phyloP scores from a whole-genome alignment of 2,797 vertebrate genomes.

The Martes flavigula region DNA sequence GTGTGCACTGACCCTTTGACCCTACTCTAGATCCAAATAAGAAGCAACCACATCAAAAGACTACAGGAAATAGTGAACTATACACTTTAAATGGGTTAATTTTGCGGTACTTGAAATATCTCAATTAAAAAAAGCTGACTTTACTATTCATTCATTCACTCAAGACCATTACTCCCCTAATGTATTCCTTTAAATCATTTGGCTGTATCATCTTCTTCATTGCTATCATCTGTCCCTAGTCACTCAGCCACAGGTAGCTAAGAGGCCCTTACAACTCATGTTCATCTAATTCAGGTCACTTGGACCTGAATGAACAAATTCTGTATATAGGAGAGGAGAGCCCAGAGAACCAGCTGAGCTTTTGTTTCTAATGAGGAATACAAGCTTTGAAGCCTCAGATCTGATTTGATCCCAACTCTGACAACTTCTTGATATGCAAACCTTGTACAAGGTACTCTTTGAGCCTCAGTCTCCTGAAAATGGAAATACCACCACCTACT shows the following conservation, averaged over 20 bases:
- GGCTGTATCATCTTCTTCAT: neutral
- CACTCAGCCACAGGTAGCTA: neutral
- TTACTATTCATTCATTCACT: neutral
- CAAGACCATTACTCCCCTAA: neutral
- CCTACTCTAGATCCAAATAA: neutral
- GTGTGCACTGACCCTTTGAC: neutral
- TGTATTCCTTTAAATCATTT: neutral
- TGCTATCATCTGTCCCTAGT: neutral
- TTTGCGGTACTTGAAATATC: constrained; percentile 34
- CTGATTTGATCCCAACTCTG: constrained; percentile 31
- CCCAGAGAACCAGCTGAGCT: constrained; percentile 4
- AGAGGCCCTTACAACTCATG: neutral
- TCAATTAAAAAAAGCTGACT: neutral
- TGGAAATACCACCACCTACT: constrained; percentile 42
- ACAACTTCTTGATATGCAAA: constrained; percentile 39
- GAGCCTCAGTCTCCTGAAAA: constrained; percentile 54
- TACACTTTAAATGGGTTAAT: neutral
- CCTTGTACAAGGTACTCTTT: constrained; percentile 50
- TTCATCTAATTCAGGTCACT: constrained; percentile 28
- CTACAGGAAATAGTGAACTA: neutral
- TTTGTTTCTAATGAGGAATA: constrained; percentile 46
- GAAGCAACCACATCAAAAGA: neutral
- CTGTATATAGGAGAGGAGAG: neutral
- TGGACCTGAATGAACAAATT: neutral
- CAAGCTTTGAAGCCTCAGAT: constrained; percentile 40